Conservation (phyloP, 1,140 invertebrate genomes). For the Trachymyrmex cornetzi region DNA sequence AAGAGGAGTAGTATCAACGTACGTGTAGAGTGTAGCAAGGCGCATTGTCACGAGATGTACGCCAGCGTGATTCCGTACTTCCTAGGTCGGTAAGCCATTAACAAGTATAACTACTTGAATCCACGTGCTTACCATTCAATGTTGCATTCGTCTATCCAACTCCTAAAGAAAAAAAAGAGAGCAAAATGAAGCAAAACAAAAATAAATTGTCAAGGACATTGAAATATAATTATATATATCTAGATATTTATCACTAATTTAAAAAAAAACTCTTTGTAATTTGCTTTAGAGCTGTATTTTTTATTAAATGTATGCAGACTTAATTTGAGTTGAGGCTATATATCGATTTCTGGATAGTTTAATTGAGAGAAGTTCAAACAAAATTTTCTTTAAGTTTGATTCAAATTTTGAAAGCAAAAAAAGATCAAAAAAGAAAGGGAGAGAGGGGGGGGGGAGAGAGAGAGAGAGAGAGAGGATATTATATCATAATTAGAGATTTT, state of each 20-base stretch:
- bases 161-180: background rate
- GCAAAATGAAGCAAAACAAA: background rate
- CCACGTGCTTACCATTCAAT: background rate
- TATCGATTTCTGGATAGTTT: background rate
- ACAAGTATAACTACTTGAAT: constrained; percentile 2
- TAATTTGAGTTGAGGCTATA: background rate
- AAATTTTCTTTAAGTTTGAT: background rate
- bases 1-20: constrained; percentile 58
- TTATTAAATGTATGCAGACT: background rate
- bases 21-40: constrained; percentile 15
- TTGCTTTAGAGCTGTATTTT: background rate
- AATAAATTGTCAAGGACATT: background rate
- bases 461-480: too few species aligned
- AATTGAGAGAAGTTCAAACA: background rate
- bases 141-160: background rate
- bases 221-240: background rate
- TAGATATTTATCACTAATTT: background rate
- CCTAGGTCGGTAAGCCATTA: constrained; percentile 70
- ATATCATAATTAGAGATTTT: background rate
- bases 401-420: background rate
- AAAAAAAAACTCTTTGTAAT: background rate
- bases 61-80: constrained; percentile 71
- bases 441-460: too few species aligned
- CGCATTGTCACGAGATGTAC: constrained; percentile 59
- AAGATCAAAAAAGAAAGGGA: background rate